These are phyloP conservation scores for Drosophila neocordata DNA, from an alignment of 1,140 invertebrate genomes.

Conservation along the genomic window DNA sequence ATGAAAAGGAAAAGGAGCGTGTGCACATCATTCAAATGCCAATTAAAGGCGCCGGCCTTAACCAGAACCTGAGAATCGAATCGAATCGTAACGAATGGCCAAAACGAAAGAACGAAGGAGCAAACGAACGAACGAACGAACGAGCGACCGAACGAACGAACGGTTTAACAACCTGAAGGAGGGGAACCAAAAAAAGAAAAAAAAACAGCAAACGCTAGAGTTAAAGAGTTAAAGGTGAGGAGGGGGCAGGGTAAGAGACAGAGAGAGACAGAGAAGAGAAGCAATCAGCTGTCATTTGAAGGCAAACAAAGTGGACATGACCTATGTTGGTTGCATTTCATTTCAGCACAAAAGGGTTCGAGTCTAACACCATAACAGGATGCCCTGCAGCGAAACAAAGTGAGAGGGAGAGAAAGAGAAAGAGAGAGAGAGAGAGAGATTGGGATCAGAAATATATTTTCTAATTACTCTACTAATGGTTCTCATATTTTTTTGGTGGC, in stretches of 20 bases:
- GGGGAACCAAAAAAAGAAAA: slow-evolving; percentile 1
- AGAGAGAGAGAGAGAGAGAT: not conserved
- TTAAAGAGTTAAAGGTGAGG: too few relatives aligned
- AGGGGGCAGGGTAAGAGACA: not conserved
- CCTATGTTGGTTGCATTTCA: slow-evolving; percentile 34
- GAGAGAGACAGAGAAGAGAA: slow-evolving; percentile 42
- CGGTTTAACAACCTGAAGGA: too few relatives aligned
- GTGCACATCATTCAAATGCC: slow-evolving; percentile 81
- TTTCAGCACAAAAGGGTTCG: slow-evolving; percentile 43
- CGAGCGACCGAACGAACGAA: not conserved
- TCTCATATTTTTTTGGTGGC: not conserved
- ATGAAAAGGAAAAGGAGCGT: slow-evolving; percentile 46
- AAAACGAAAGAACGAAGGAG: slow-evolving; percentile 5
- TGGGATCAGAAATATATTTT: not conserved
- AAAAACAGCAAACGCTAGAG: not conserved
- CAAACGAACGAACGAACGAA: slow-evolving; percentile 22
- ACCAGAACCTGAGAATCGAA: slow-evolving; percentile 69
- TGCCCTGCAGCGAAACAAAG: slow-evolving; percentile 71
- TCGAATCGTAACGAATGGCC: slow-evolving; percentile 18
- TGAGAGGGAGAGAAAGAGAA: not conserved
- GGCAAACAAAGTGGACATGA: slow-evolving; percentile 80
- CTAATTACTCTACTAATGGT: slow-evolving; percentile 1
- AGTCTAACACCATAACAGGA: slow-evolving; percentile 49
- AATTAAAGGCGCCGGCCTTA: slow-evolving; percentile 79
- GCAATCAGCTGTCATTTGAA: slow-evolving; percentile 80